Base-by-base conservation (phyloP, 2,797 vertebrate species). In the Gorsachius magnificus region DNA sequence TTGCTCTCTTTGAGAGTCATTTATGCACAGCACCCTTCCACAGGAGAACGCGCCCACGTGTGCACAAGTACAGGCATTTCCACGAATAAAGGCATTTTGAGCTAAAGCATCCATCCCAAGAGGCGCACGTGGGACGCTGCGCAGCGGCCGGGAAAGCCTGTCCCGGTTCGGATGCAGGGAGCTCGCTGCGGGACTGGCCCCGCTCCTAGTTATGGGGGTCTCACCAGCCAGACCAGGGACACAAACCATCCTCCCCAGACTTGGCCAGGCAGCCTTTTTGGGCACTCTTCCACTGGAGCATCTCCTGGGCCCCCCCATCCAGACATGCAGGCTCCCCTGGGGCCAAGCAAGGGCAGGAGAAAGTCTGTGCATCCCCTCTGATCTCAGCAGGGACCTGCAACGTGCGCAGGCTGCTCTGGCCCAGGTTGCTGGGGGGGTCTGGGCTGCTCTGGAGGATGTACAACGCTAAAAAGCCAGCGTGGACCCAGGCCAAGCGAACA, bases 121-220 rank as follows among this genome's bases (percentile, higher is more conserved):
- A 41, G 28, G 38, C 2, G 0, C 6, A 0, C 1, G 10, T 17
- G 16, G 41, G 16, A n/a, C 3, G 2, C 43, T 29, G 58, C 0
- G 1, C 33, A 20, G 38, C 20, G 16, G n/a, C 19, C 7, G 57
- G 24, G 31, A 25, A 46, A 50, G 48, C 36, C 24, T 31, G 7
- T 16, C 41, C 50, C 11, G 3, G 17, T 9, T 25, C 0, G 4
- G 72, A n/a, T 1, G 2, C 1, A 0, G 48, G 56, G 33, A 57
- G 25, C 36, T 58, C 3, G 1, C n/a, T 38, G 68, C 25, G 45
- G 56, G 56, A 24, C 50, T n/a, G 61, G n/a, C 13, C 41, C 11
- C 1, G 53, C 36, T 46, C 38, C 38, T 16, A 28, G 29, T 16
- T 36, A 25, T 7, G 16, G 33, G 45, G 41, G 17, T 70, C 51